Percentiles rank a stretch among this genome's conserved stretches.
Evolutionary conservation across 2,797 vertebrate genomes (phyloP).

Genomic region (Lophius americanus): DNA sequence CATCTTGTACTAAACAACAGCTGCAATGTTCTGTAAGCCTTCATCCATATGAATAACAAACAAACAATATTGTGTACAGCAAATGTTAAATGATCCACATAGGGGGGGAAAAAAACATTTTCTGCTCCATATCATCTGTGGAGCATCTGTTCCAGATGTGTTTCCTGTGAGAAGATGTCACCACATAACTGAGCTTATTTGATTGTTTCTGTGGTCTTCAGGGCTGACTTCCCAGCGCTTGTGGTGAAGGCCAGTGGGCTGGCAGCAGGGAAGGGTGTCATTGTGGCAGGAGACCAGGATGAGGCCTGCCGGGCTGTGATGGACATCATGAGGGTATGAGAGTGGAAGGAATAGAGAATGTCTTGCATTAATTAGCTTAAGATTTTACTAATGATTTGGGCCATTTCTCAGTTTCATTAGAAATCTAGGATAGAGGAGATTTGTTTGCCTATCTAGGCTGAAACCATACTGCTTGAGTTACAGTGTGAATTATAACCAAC

Average conservation of each 20-base stretch:
- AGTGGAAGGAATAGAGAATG: neutral
- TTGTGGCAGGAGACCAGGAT: slow-evolving; percentile 87
- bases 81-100: slow-evolving; percentile 37
- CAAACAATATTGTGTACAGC: neutral
- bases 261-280: slow-evolving; percentile 96
- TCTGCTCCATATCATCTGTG: neutral
- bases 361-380: neutral
- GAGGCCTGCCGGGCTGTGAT: slow-evolving; percentile 93
- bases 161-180: neutral
- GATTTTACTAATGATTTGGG: too few relatives aligned
- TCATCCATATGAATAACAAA: slow-evolving; percentile 31
- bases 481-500: too few relatives aligned
- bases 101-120: slow-evolving; percentile 6
- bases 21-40: slow-evolving; percentile 28
- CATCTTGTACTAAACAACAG: slow-evolving; percentile 33
- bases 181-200: neutral
- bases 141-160: slow-evolving; percentile 40
- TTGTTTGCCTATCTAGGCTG: too few relatives aligned
- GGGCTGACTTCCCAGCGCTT: slow-evolving; percentile 90
- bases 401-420: too few relatives aligned
- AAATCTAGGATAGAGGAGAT: too few relatives aligned
- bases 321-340: slow-evolving; percentile 92
- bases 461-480: too few relatives aligned
- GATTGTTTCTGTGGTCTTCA: slow-evolving; percentile 51
- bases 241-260: slow-evolving; percentile 98